Base-by-base conservation (phyloP, 2,888 invertebrate genomes). In the Allacma fusca region DNA sequence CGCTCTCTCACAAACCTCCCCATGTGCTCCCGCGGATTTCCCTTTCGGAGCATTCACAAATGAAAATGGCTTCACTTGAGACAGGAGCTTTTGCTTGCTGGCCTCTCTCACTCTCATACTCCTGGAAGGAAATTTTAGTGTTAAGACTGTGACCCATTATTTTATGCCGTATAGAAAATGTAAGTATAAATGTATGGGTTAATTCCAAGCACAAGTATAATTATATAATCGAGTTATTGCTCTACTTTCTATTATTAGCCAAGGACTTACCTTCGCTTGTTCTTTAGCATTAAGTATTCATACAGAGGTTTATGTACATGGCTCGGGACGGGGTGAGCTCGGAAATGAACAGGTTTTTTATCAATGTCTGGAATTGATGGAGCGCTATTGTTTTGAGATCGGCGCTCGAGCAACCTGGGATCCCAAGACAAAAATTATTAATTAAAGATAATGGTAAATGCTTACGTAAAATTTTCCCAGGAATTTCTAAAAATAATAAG, bases 1-100 rank as follows among this genome's bases (percentile, higher is more conserved):
- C 0, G 59, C 29, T 72, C 59, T 72, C 16, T 34, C 72, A 59
- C 43, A 43, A 16, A 43, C 1, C 26, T 19, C 26, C 16, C 16
- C 28, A 57, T 57, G 71, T 2, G n/a, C 29, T 0, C 19, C 28
- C 13, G 29, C 7, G 59, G 28, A 57, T 72, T 34, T 65, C 9
- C 67, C 19, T 23, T 50, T 44, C 7, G 67, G 16, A 4, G 44
- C 57, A 23, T 44, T 78, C 77, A 62, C 76, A 62, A 84, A 84
- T 0, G 83, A 83, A 77, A 84, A 84, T 23, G 84, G 84, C 67
- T 83, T 84, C 23, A 84, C 80, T 78, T 84, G 84, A 16, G 84
- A 76, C 57, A 84, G 50, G 4, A 84, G 75, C 26, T 80, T 82
- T 43, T 80, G 81, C 59, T 84, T 84, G 68, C 83, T 83, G 78